Evolutionary conservation across 2,888 invertebrate genomes (phyloP), one percentile per base, ranked within the genome.

Genomic region (Tuta absoluta): DNA sequence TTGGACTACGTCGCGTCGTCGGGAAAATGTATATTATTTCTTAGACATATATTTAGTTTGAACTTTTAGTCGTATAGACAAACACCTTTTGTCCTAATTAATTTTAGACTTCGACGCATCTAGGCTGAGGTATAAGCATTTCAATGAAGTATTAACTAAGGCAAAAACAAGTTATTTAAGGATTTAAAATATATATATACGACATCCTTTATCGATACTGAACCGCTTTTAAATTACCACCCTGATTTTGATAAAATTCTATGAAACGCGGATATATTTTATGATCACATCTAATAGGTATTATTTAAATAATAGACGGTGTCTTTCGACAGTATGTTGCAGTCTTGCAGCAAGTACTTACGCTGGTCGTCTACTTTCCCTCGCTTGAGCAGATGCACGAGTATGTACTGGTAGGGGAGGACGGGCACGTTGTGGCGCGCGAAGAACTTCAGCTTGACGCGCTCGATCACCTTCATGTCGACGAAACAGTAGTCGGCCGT

Each of bases 401-500:
- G 72, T 33, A 91, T 88, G 68, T 89, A 91, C 69, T 91, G 91
- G 71, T 91, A 91, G 0, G 91, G 91, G 68, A 88, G 89, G 1
- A 91, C 91, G 0, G 91, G 91, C 2, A 91, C 91, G 65, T 89
- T 85, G 75, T 91, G 91, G 14, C 87, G 87, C 17, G 89, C 85
- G 72, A 91, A 91, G 71, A 91, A 91, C 1, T 85, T 78, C 10
- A 91, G 78, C 66, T 90, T 91, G 4, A 91, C 87, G 59, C 89
- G 74, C 71, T 91, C 90, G 61, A 91, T 91, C 37, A 91, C 85
- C 69, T 90, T 91, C 89, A 91, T 89, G 70, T 91, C 91, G 1
- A 91, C 91, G 68, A 91, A 91, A 70, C 91, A 91, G 68, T 91
- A 91, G 69, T 91, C 90, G 0, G 90, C 91, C 0, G 87, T 80